Base-by-base conservation (phyloP, 1,140 invertebrate genomes). In the Ceratosolen solmsi region DNA sequence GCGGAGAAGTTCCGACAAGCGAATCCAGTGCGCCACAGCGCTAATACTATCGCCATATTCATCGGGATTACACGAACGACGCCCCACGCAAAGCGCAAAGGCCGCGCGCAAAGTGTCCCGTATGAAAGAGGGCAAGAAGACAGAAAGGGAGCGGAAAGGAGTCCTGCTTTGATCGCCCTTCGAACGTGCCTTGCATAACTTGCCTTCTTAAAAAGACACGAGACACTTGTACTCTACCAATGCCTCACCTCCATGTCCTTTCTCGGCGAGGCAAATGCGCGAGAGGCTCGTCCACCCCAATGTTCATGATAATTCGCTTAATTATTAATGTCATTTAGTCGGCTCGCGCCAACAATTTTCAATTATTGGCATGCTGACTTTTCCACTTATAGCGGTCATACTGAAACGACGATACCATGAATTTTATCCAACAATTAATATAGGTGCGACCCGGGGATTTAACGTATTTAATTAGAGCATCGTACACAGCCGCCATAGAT, bases 1-100 rank as follows among this genome's bases (percentile, higher is more conserved):
- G 38, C 38, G 8, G 41, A 25, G 41, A 38, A 46, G 68, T 79
- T 79, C 84, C 84, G 83, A 36, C 36, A 27, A 79, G 82, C 84
- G 79, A 80, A 83, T 79, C 84, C 83, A 86, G 76, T 56, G 30
- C 84, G 74, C 70, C 79, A 77, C 79, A 87, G 87, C 88, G 86
- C 87, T 89, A 89, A 89, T 88, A 83, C 88, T 86, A 87, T 86
- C 87, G 87, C 84, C 73, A 89, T 83, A 88, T 87, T 86, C 85
- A 86, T 89, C 89, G 87, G 86, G 87, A 89, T 89, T 89, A 89
- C 84, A 84, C 80, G 84, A 81, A 81, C 84, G 79, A 84, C 51
- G 73, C 71, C 49, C 63, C 41, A 54, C 71, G 38, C 22, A 46
- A 22, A 41, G 25, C 27, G 22, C 5, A 25, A 58, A 58, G 17